A percentile compares a stretch with the other conserved stretches of the same genome.
Conservation (phyloP, 2,113 vertebrate genomes). For the Thinocorus orbignyianus region DNA sequence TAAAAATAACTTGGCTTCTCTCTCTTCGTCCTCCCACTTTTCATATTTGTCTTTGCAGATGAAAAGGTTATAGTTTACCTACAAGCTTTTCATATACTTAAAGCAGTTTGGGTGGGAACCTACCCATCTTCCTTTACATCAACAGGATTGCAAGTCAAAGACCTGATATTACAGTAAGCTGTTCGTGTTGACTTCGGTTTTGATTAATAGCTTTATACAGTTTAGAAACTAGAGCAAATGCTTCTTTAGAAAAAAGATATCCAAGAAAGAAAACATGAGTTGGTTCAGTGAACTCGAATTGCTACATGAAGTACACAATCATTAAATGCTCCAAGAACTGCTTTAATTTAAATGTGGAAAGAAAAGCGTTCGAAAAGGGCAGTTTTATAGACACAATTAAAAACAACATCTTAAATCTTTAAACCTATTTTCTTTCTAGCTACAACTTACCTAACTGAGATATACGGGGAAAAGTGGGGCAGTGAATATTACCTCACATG, state of each 20-base stretch:
- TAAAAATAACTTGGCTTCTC: constrained; percentile 41
- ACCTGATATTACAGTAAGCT: neutral
- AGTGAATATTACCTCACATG: neutral
- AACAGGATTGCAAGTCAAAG: neutral
- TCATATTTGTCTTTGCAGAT: neutral
- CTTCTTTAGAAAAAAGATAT: constrained; percentile 22
- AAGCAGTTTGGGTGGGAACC: neutral
- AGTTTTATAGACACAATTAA: constrained; percentile 41
- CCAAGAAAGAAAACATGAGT: constrained; percentile 25
- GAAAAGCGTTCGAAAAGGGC: neutral
- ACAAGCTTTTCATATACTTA: neutral
- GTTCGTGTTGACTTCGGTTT: neutral
- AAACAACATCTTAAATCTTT: constrained; percentile 15
- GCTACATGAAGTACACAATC: constrained; percentile 40
- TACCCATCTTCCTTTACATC: neutral
- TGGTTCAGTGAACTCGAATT: constrained; percentile 60
- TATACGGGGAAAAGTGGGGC: neutral
- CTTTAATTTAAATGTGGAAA: constrained; percentile 18
- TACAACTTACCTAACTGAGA: constrained; percentile 8
- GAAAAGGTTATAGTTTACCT: constrained; percentile 37
- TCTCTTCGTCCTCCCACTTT: constrained; percentile 27
- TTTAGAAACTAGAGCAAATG: neutral
- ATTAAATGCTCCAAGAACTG: constrained; percentile 51
- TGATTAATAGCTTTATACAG: constrained; percentile 48
- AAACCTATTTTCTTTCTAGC: neutral